Conservation (phyloP, 2,113 vertebrate species). For the Zootoca vivipara region DNA sequence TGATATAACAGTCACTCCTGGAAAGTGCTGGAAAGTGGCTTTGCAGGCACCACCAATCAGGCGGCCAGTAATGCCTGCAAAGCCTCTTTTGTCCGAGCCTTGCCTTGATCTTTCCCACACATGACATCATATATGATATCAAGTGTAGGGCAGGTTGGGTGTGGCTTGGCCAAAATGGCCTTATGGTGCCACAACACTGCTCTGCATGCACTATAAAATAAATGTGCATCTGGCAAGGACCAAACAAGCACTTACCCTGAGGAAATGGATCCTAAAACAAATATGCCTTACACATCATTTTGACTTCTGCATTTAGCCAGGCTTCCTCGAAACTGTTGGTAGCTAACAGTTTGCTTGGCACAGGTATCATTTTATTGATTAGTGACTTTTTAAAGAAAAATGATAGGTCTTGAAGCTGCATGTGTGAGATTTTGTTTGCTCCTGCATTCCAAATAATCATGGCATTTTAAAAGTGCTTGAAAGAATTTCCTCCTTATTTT, state of each 20-base stretch:
- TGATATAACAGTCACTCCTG: not conserved
- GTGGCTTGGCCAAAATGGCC: no score
- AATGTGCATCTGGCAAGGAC: not conserved
- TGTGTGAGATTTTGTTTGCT: not conserved
- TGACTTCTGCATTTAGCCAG: slow-evolving; percentile 15
- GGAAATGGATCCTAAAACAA: not conserved
- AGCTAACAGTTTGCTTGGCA: slow-evolving; percentile 22
- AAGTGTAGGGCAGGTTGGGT: no score
- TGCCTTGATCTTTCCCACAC: no score
- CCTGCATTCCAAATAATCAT: slow-evolving; percentile 14
- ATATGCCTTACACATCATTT: not conserved
- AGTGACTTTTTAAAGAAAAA: not conserved
- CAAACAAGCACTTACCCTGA: not conserved
- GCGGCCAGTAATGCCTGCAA: not conserved
- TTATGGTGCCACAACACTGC: no score
- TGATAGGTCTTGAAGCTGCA: not conserved
- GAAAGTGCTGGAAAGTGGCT: no score
- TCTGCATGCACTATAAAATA: no score
- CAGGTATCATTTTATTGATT: slow-evolving; percentile 11
- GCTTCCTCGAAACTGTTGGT: not conserved
- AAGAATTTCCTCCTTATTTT: slow-evolving; percentile 31
- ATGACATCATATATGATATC: no score
- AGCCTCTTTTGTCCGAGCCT: not conserved
- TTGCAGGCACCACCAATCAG: no score
- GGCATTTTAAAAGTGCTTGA: slow-evolving; percentile 40